Base-by-base conservation (phyloP, 2,797 vertebrate species). In the Onychomys leucogaster region DNA sequence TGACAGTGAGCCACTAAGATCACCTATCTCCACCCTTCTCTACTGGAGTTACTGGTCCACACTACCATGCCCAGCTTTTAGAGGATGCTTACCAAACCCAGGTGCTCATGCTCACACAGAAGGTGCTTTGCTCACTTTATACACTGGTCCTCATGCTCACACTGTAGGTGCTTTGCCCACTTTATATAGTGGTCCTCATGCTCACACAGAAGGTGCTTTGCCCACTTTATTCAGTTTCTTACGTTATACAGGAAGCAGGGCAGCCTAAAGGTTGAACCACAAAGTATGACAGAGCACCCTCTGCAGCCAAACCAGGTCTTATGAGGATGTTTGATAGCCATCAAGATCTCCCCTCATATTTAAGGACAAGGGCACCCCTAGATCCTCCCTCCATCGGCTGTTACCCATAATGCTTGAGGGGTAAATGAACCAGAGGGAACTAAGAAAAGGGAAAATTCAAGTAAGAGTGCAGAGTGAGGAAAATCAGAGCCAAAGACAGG, bases 231-330 rank as follows among this genome's bases (percentile, higher is more conserved):
- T 2, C 41, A 81, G 17, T 52, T 85, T 65, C 83, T n/a, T 16
- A 34, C 6, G n/a, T n/a, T 27, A 10, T 0, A 7, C 27, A 37
- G 27, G 57, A 95, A 43, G 6, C 16, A n/a, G 23, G 61, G 14
- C 2, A 43, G 27, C 73, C 32, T 0, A 87, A 85, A 49, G 55
- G 11, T 1, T 32, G 59, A 84, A 10, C 37, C 76, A 34, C 32
- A 52, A 81, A 77, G 4, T n/a, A 6, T 21, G 2, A 0, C 6
- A 16, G 1, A 41, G 25, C 5, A 4, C 37, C 23, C 0, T n/a
- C 3, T 46, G 27, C 61, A 5, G 6, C 57, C 78, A 61, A 2
- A 8, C 59, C 3, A 9, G 8, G 5, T 59, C 63, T 37, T 25
- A 25, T 6, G 29, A 88, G 17, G 9, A n/a, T 11, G 27, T 5